Evolutionary conservation across 1,140 invertebrate species (phyloP).

Genomic region (Atta colombica): DNA sequence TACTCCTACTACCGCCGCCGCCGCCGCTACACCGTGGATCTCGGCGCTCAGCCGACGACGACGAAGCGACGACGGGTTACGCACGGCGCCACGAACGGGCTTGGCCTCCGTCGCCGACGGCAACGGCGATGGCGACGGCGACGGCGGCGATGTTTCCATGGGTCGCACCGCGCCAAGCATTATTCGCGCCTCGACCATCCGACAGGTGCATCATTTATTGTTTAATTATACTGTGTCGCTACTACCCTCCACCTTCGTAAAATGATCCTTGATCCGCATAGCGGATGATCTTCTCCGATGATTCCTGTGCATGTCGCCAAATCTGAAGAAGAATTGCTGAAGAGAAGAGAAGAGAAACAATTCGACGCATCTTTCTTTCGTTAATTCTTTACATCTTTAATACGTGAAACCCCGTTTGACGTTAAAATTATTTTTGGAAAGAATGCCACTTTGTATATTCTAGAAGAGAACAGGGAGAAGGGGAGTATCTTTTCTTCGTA

Average conservation of each 20-base stretch:
- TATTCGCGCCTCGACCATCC: conserved; percentile 77
- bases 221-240: conserved; percentile 35
- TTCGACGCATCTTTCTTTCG: too few species aligned
- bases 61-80: conserved; percentile 73
- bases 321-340: too few species aligned
- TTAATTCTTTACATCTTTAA: too few species aligned
- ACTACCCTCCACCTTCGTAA: background rate
- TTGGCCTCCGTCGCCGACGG: conserved; percentile 60
- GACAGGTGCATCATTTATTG: conserved; percentile 80
- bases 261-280: too few species aligned
- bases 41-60: conserved; percentile 75
- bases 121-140: background rate
- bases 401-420: too few species aligned
- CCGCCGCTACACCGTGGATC: conserved; percentile 57
- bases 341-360: too few species aligned
- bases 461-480: background rate
- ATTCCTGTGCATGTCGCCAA: too few species aligned
- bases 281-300: too few species aligned
- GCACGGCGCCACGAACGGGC: conserved; percentile 77
- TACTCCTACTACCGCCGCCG: background rate
- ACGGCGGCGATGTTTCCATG: conserved; percentile 56
- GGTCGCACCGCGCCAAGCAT: conserved; percentile 72
- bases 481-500: background rate
- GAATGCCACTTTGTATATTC: background rate
- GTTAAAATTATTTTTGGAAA: background rate